phyloP scores from a whole-genome alignment of 2,888 invertebrate species.

The Parapristionchus giblindavisi region DNA sequence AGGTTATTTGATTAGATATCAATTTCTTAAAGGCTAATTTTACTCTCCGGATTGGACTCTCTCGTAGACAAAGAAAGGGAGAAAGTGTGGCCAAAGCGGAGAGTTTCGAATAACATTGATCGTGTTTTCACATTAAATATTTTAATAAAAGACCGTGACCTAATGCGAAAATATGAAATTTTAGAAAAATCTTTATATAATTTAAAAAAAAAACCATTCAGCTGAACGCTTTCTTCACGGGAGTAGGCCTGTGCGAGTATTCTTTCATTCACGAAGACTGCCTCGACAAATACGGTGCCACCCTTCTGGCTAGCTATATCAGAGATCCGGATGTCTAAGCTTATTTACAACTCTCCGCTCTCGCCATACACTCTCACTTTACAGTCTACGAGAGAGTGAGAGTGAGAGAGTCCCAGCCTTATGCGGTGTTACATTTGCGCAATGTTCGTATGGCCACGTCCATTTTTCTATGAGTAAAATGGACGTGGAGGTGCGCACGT shows the following conservation, averaged over 20 bases:
- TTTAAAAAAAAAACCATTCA: no score
- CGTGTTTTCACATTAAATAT: no score
- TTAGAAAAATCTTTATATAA: neutral
- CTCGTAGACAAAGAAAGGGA: neutral
- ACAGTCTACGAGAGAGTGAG: no score
- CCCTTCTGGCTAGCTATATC: constrained; percentile 8
- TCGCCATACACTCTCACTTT: no score
- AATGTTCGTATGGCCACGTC: no score
- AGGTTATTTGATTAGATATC: neutral
- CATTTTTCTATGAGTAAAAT: no score
- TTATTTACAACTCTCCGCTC: no score
- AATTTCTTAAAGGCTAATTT: neutral
- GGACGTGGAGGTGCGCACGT: no score
- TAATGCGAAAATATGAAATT: neutral
- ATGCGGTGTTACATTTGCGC: no score
- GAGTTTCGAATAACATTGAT: neutral
- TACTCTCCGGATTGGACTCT: neutral
- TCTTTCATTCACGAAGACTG: constrained; percentile 25
- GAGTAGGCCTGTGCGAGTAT: constrained; percentile 23
- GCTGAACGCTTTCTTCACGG: constrained; percentile 7
- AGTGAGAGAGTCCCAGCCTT: no score
- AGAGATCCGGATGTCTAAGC: no score
- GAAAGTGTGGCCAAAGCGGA: neutral
- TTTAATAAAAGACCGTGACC: neutral
- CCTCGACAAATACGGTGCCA: constrained; percentile 19